A percentile compares a stretch with the other conserved stretches of the same genome.
Conservation (phyloP, 1,140 invertebrate genomes). For the Euura saliciscinereae region DNA sequence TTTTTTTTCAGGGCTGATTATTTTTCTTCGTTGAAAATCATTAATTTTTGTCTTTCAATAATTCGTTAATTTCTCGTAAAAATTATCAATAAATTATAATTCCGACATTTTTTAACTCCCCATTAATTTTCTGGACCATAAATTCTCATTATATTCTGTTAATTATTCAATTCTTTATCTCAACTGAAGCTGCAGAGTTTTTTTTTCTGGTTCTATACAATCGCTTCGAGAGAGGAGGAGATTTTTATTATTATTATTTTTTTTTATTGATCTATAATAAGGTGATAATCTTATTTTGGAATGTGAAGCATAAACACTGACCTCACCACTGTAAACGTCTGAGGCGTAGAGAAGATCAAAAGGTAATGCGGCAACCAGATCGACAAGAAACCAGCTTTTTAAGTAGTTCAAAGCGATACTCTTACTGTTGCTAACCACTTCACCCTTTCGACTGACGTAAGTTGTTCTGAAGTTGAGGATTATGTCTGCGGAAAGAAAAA, state of each 20-base stretch:
- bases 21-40: no score
- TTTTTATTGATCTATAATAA: not conserved
- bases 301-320: slow-evolving; percentile 59
- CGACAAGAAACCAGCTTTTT: slow-evolving; percentile 94
- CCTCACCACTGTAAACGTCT: slow-evolving; percentile 83
- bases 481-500: slow-evolving; percentile 82
- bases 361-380: slow-evolving; percentile 92
- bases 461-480: slow-evolving; percentile 98
- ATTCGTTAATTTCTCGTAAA: no score
- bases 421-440: slow-evolving; percentile 93
- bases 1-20: no score
- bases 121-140: no score
- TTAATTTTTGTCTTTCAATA: no score
- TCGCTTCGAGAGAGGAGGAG: not conserved
- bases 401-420: slow-evolving; percentile 91
- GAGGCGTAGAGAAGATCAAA: slow-evolving; percentile 94
- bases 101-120: no score
- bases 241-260: not conserved
- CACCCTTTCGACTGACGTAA: slow-evolving; percentile 97
- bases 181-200: no score
- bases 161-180: no score
- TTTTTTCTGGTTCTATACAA: no score
- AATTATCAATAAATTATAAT: no score
- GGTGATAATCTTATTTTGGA: slow-evolving; percentile 1
- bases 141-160: no score